These are phyloP conservation scores for Lithobates sylvaticus DNA, from an alignment of 2,797 vertebrate genomes.

Conservation along the genomic window DNA sequence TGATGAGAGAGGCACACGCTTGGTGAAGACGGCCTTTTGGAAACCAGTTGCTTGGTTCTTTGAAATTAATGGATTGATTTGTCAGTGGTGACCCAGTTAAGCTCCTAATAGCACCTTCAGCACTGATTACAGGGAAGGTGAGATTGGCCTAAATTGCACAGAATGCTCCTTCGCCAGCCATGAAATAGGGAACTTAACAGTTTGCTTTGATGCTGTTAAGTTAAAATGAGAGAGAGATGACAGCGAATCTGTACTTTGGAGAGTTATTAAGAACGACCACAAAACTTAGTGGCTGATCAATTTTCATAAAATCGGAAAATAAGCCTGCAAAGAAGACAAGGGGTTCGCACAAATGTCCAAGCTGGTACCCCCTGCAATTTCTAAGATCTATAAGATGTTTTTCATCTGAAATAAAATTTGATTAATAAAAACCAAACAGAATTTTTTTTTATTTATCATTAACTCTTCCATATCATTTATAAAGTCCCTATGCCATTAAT, in stretches of 20 bases:
- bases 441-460: not conserved
- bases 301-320: constrained; percentile 2
- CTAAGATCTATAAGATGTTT: not conserved
- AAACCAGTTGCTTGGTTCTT: constrained; percentile 60
- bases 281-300: constrained; percentile 17
- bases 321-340: not conserved
- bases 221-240: constrained; percentile 42
- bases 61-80: constrained; percentile 65
- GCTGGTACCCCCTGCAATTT: not conserved
- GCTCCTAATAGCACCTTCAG: constrained; percentile 60
- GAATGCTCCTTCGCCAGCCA: constrained; percentile 66
- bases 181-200: constrained; percentile 65
- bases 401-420: not conserved
- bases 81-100: constrained; percentile 67
- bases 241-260: constrained; percentile 15
- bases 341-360: not conserved
- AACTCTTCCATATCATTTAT: not conserved
- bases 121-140: constrained; percentile 65
- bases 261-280: constrained; percentile 12
- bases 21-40: constrained; percentile 55
- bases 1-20: constrained; percentile 56
- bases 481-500: no score
- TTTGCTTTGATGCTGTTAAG: constrained; percentile 55
- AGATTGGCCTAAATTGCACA: constrained; percentile 66
- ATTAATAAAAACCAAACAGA: not conserved